Evolutionary conservation across 1,140 invertebrate species (phyloP), one percentile per base, ranked within the genome.

Genomic region (Drosophila pseudoananassae): DNA sequence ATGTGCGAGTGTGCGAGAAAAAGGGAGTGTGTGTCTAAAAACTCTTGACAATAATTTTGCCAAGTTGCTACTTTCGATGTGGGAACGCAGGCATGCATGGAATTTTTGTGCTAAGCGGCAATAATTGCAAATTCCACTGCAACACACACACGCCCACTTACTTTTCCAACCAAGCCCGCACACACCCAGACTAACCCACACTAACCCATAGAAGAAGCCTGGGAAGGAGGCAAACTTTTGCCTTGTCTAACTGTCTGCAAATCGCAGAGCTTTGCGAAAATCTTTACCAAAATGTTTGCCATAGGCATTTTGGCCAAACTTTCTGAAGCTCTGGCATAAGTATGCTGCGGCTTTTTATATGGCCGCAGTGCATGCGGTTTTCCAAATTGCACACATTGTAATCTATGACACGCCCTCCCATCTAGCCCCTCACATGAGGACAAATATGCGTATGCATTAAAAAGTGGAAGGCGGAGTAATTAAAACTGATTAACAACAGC

Each of bases 251-350:
- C 83, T 87, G 83, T 88, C 83, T 75, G 72, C 82, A 87, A 88
- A 85, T 85, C 82, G 82, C 83, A 82, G 83, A 78, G 82, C 82
- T 87, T 73, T 71, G 70, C 83, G 60, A 82, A 82, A 87, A 87
- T 87, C 82, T 88, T 85, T 88, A 60, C 83, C 82, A 76, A 87
- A 87, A 87, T 87, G 82, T 87, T 87, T 76, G 78, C 82, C 83
- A 82, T 88, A 87, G 83, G 79, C 82, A 87, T 85, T 87, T 78
- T 68, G 78, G 60, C 57, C 31, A 76, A 78, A 75, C 66, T 66
- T 78, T 87, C 49, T 60, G 46, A 60, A 64, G 71, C 71, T 20
- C 31, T 36, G 33, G 61, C 60, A 78, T 60, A 87, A 87, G 78
- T 82, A 71, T 76, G 70, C 83, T 76, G 73, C 69, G 69, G 73